Percentiles rank a stretch among this genome's conserved stretches.
phyloP scores from a whole-genome alignment of 2,113 vertebrate species.

The Colinus virginianus region DNA sequence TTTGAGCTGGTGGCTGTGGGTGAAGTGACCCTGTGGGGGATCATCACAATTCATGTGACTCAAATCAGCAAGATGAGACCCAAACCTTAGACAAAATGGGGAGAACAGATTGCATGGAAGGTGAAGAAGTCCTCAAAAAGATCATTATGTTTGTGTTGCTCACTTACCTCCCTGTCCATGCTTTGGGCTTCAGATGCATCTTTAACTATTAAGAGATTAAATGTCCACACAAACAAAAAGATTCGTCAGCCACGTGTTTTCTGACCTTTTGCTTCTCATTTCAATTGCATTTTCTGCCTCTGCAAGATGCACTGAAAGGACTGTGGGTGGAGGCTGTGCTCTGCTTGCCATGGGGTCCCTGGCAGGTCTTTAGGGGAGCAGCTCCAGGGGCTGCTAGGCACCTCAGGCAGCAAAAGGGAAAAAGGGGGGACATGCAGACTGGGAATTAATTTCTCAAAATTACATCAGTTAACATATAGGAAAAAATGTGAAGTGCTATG shows the following conservation, averaged over 20 bases:
- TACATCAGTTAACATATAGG: background rate
- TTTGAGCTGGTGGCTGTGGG: background rate
- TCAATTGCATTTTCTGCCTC: background rate
- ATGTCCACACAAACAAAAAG: background rate
- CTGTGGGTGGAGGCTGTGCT: background rate
- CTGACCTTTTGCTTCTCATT: background rate
- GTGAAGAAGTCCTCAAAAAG: background rate
- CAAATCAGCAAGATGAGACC: background rate
- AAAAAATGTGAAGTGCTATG: background rate
- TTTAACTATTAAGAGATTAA: background rate
- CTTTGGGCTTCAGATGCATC: background rate
- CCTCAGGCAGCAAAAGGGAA: background rate
- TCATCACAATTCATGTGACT: accelerated
- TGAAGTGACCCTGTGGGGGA: background rate
- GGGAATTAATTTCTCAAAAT: background rate
- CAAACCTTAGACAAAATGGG: background rate
- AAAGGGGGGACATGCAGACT: background rate
- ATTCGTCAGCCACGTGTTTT: background rate
- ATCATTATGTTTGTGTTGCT: background rate
- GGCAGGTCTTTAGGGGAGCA: background rate
- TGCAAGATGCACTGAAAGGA: background rate
- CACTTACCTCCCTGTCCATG: background rate
- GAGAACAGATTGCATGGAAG: background rate
- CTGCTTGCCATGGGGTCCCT: background rate
- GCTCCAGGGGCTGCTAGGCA: background rate